Evolutionary conservation across 2,888 invertebrate genomes (phyloP), one percentile per base, ranked within the genome.

Genomic region (Luperina testacea): DNA sequence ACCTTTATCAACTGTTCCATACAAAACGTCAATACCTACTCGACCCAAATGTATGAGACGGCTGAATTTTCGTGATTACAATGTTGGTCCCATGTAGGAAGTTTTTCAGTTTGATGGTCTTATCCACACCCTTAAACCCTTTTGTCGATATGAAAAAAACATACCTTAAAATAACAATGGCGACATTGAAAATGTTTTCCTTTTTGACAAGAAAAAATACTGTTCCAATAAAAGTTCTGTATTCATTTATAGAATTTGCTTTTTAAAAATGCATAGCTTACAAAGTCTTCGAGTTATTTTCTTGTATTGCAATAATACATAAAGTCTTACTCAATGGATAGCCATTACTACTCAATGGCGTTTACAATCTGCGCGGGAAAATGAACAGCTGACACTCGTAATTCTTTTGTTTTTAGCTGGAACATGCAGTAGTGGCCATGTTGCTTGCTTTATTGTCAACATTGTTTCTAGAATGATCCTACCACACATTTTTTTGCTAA

Each of bases 361-460:
- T 78, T 82, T 77, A 80, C 85, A 85, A 87, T 85, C 86, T 81
- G 53, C 63, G 80, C 80, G 81, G 72, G 84, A 84, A 82, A 85
- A 87, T 88, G 80, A 90, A 78, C 87, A 89, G 87, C 89, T 87
- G 90, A 76, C 82, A 77, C 83, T 83, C 70, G 57, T 74, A 53
- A 42, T 74, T 82, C 76, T 78, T 84, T 81, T 64, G 57, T 64
- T 81, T 79, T 77, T 77, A 72, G 73, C 69, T 78, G 57, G 53
- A 83, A 87, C 80, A 84, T 87, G 87, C 82, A 85, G 87, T 88
- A 87, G 75, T 87, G 80, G 80, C 74, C 72, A 45, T 27, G 13
- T 70, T 75, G 51, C 42, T 42, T 57, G n/a, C 53, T 61, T 75
- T 75, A 65, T 48, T 61, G 13, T n/a, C 15, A 27, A 53, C 9